Evolutionary conservation across 2,113 vertebrate species (phyloP).

Genomic region (Hemichromis elongatus): DNA sequence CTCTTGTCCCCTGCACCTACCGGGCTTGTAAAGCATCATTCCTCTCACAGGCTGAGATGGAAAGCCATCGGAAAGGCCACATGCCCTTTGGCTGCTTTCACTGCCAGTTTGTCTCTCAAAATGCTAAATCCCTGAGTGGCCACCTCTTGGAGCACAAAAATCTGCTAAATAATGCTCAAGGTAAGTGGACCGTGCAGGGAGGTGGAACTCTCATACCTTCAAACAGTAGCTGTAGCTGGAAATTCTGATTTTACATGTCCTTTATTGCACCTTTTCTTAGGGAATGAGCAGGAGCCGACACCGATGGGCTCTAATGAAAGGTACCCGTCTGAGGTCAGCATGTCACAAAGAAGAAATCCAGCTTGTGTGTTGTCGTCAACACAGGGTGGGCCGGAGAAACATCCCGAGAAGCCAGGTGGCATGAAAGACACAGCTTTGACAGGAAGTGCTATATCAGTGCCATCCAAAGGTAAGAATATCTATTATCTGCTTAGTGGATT

Average conservation of each 20-base stretch:
- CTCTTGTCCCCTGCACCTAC: constrained; percentile 69
- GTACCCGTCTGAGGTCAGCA: not conserved
- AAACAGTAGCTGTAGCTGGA: not conserved
- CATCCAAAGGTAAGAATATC: constrained; percentile 51
- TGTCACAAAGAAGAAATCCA: constrained; percentile 22
- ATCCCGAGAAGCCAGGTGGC: not conserved
- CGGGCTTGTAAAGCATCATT: constrained; percentile 74
- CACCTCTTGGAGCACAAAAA: constrained; percentile 67
- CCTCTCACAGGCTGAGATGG: constrained; percentile 72
- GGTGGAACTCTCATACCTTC: not conserved
- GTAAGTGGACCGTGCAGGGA: not conserved
- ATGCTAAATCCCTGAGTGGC: constrained; percentile 72
- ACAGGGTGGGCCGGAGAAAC: not conserved
- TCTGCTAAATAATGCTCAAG: not conserved
- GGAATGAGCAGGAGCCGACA: not conserved
- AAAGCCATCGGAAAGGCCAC: constrained; percentile 73
- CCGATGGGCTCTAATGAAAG: not conserved
- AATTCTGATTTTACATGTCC: not conserved
- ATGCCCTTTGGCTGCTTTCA: constrained; percentile 78
- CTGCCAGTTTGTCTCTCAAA: constrained; percentile 76
- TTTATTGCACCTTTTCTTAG: not conserved
- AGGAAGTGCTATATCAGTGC: not conserved
- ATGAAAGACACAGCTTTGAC: not conserved
- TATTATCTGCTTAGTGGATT: not conserved
- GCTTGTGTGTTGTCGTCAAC: not conserved